Percentiles rank a stretch among this genome's conserved stretches.
These are phyloP conservation scores for Nannoperca obscura DNA, from an alignment of 2,797 vertebrate genomes.

Conservation along the genomic window DNA sequence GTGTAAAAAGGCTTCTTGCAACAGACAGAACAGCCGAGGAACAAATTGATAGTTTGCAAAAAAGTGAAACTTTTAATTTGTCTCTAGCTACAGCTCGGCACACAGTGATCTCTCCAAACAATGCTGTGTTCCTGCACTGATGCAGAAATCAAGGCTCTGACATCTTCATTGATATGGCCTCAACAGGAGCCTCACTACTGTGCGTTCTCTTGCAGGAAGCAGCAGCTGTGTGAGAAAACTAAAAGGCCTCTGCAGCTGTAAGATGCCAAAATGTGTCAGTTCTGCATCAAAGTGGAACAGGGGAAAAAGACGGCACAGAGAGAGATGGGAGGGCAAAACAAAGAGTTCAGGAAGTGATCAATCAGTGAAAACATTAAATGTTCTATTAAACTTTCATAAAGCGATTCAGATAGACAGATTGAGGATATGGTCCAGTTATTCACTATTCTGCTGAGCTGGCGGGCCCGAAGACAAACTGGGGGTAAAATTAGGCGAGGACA, in stretches of 20 bases:
- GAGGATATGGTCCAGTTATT: constrained; percentile 53
- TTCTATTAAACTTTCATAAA: constrained; percentile 26
- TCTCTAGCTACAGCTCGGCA: background rate
- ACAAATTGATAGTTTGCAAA: constrained; percentile 5
- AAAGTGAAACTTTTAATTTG: constrained; percentile 14
- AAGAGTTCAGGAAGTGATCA: constrained; percentile 18
- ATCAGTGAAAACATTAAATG: constrained; percentile 19
- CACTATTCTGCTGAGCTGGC: constrained; percentile 60
- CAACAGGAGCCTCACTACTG: constrained; percentile 36
- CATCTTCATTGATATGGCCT: constrained; percentile 9
- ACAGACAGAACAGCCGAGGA: constrained; percentile 21
- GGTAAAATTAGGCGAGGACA: constrained; percentile 32
- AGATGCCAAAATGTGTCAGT: constrained; percentile 36
- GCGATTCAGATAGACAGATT: constrained; percentile 45
- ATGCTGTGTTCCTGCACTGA: background rate
- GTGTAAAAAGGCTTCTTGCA: background rate
- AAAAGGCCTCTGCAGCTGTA: constrained; percentile 31
- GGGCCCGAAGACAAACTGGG: constrained; percentile 35
- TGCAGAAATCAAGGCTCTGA: constrained; percentile 15
- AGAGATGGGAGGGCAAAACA: background rate
- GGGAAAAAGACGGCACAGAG: background rate
- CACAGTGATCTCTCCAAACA: background rate
- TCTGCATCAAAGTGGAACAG: constrained; percentile 29
- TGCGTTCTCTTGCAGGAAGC: constrained; percentile 29
- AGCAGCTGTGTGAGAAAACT: constrained; percentile 39